phyloP scores from a whole-genome alignment of 2,113 vertebrate genomes.

The Cygnus buccinator region DNA sequence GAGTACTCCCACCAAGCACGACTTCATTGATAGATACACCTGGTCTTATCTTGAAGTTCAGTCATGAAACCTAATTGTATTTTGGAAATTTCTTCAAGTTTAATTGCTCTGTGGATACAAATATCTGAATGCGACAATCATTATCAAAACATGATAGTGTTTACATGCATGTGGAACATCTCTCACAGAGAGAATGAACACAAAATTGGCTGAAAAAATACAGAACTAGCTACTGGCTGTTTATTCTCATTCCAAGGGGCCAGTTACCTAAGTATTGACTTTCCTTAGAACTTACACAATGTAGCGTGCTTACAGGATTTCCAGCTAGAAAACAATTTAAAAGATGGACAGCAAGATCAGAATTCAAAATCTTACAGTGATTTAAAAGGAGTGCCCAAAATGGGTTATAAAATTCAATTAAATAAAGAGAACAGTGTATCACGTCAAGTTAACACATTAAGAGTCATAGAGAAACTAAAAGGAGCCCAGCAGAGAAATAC shows the following conservation, averaged over 20 bases:
- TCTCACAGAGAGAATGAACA: neutral
- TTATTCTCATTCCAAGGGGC: neutral
- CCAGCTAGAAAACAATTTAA: neutral
- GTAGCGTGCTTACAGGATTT: neutral
- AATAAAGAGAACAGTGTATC: accelerated
- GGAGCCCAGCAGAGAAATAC: neutral
- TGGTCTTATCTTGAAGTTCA: neutral
- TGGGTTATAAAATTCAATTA: neutral
- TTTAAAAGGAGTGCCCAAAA: neutral
- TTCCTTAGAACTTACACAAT: neutral
- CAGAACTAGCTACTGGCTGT: neutral
- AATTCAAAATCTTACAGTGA: neutral
- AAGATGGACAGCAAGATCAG: neutral
- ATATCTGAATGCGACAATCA: neutral
- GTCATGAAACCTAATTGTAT: neutral
- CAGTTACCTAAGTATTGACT: neutral
- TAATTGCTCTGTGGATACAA: neutral
- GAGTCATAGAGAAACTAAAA: neutral
- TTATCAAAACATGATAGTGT: neutral
- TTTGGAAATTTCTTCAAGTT: neutral
- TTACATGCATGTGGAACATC: neutral
- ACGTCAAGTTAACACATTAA: neutral
- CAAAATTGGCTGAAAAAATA: neutral
- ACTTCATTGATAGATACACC: neutral
- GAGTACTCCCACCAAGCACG: neutral